Evolutionary conservation across 2,113 vertebrate species (phyloP).

Genomic region (Solea senegalensis): DNA sequence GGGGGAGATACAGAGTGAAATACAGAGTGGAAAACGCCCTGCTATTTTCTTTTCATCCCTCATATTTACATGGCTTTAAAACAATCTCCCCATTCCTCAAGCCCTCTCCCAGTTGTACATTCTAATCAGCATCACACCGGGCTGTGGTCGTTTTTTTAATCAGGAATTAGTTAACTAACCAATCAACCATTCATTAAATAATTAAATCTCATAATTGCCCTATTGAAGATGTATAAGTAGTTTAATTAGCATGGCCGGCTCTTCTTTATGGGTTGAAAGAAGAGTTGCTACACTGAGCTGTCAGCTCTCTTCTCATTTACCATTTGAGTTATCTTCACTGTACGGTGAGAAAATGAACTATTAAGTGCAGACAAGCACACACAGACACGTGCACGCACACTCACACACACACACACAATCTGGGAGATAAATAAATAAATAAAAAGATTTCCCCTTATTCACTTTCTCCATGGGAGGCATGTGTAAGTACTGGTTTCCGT

Average conservation of each 20-base stretch:
- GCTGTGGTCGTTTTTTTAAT: constrained; percentile 59
- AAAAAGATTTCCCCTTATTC: too few relatives aligned
- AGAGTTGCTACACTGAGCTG: constrained; percentile 23
- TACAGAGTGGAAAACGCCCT: constrained; percentile 31
- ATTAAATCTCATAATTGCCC: constrained; percentile 74
- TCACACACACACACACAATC: neutral
- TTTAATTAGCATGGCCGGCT: constrained; percentile 60
- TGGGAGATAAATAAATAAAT: too few relatives aligned
- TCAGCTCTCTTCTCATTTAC: constrained; percentile 28
- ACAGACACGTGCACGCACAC: neutral
- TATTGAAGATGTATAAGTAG: constrained; percentile 59
- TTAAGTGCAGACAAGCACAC: constrained; percentile 17
- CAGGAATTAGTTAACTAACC: constrained; percentile 60
- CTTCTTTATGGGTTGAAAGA: constrained; percentile 37
- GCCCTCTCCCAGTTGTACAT: constrained; percentile 14
- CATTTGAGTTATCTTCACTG: constrained; percentile 14
- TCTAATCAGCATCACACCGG: constrained; percentile 17
- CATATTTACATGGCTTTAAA: neutral
- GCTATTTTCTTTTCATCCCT: constrained; percentile 18
- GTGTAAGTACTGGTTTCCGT: too few relatives aligned
- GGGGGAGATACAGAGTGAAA: constrained; percentile 42
- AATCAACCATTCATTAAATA: constrained; percentile 65
- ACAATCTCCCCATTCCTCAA: too few relatives aligned
- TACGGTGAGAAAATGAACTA: constrained; percentile 29
- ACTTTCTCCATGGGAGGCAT: too few relatives aligned